Base-by-base conservation (phyloP, 2,797 vertebrate species). In the Gallirallus australis region DNA sequence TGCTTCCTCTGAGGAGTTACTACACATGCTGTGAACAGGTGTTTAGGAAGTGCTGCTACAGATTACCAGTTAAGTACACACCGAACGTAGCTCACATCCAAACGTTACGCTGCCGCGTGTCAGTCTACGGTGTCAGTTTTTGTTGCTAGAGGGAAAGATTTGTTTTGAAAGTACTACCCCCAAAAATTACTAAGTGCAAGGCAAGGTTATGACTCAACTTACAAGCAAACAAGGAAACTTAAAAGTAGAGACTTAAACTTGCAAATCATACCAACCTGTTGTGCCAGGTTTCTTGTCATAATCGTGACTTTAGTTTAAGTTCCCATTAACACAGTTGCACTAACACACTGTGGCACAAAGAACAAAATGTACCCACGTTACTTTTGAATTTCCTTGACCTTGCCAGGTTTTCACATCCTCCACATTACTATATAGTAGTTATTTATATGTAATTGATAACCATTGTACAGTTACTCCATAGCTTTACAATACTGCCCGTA, bases 361-460 rank as follows among this genome's bases (percentile, higher is more conserved):
- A 80, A 90, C 93, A 90, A 86, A 91, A 84, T 17, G 83, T 63
- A 84, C 75, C 86, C 95, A 94, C 68, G 0, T 90, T 54, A 94
- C 87, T 94, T 95, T 85, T 73, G 90, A 93, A 96, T 79, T 91
- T 92, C 94, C 91, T 89, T 65, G 68, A 69, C 72, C 73, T 94
- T 82, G 93, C 91, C 75, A 71, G 86, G 92, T 25, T 97, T 96
- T 96, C 96, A 97, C 93, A 87, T 90, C 78, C 68, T 95, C 94
- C 73, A 90, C 56, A 92, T 94, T 77, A 95, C 94, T 93, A 95
- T 88, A 85, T 70, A 93, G 92, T 90, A 94, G 91, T 97, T 97
- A 97, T 94, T 97, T 96, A 95, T 92, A 96, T 95, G 97, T 97
- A 97, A 97, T 97, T 97, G 96, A 97, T 97, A 97, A 95, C 82